Evolutionary conservation across 2,113 vertebrate genomes (phyloP).

Genomic region (Stigmatopora nigra): DNA sequence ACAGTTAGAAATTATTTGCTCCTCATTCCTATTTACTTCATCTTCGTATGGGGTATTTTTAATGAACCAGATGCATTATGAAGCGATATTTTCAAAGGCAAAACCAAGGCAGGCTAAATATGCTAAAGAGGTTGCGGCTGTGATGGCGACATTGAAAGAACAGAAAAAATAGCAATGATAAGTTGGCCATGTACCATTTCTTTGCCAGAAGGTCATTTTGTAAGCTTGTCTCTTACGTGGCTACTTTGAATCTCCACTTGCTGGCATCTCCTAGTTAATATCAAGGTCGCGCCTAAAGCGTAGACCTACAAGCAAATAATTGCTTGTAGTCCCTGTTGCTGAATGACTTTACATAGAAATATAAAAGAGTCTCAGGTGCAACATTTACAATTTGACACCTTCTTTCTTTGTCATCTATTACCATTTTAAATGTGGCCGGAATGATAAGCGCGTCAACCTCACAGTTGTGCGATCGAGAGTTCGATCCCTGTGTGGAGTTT

Average conservation of each 20-base stretch:
- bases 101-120: constrained; percentile 20
- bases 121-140: constrained; percentile 13
- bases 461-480: too few relatives aligned
- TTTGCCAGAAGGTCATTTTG: constrained; percentile 41
- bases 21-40: neutral
- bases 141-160: constrained; percentile 3
- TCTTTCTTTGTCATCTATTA: neutral
- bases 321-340: constrained; percentile 52
- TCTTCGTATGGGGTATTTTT: constrained; percentile 41
- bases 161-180: constrained; percentile 30
- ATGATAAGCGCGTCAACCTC: too few relatives aligned
- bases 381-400: constrained; percentile 8
- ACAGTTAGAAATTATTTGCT: constrained; percentile 6
- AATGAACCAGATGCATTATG: constrained; percentile 20
- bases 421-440: neutral
- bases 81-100: constrained; percentile 23
- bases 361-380: constrained; percentile 41
- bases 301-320: constrained; percentile 30
- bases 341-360: constrained; percentile 44
- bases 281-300: constrained; percentile 52
- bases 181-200: constrained; percentile 33
- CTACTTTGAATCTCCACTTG: constrained; percentile 40
- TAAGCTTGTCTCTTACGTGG: constrained; percentile 59
- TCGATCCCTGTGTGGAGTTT: too few relatives aligned
- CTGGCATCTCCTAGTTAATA: constrained; percentile 52